phyloP scores from a whole-genome alignment of 2,113 vertebrate genomes.

The Anarrhichthys ocellatus region DNA sequence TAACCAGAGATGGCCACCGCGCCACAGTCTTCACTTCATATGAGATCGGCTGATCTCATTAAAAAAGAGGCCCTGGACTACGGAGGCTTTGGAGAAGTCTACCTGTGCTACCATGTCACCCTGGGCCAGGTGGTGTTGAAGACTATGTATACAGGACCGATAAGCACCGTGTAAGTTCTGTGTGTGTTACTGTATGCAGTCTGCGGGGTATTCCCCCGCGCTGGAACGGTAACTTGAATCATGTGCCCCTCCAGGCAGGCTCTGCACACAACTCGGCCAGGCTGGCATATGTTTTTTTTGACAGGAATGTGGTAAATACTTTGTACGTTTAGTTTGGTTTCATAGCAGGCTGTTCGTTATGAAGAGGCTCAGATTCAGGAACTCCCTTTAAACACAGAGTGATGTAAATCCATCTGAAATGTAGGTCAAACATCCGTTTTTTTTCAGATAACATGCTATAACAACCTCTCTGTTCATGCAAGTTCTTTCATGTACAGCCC shows the following conservation, averaged over 20 bases:
- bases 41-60: constrained; percentile 88
- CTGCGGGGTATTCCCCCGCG: constrained; percentile 59
- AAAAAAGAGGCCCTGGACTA: constrained; percentile 84
- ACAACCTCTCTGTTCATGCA: neutral
- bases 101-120: constrained; percentile 88
- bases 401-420: neutral
- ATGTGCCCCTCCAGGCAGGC: constrained; percentile 24
- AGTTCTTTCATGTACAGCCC: neutral
- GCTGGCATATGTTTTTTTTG: neutral
- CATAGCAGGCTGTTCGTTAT: neutral
- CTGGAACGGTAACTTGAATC: constrained; percentile 31
- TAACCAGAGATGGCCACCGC: constrained; percentile 77
- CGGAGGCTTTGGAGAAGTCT: constrained; percentile 93
- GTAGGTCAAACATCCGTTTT: neutral
- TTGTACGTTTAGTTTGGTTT: neutral
- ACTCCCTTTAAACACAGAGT: constrained; percentile 12
- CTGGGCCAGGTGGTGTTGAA: constrained; percentile 92
- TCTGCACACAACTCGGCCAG: neutral
- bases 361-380: neutral
- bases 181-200: neutral
- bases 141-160: constrained; percentile 91
- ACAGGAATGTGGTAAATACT: neutral
- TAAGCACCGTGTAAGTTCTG: constrained; percentile 87
- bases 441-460: neutral
- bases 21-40: constrained; percentile 82